A percentile compares a stretch with the other conserved stretches of the same genome.
These are phyloP conservation scores for Macrobrachium nipponense DNA, from an alignment of 1,140 invertebrate species.

Conservation along the genomic window DNA sequence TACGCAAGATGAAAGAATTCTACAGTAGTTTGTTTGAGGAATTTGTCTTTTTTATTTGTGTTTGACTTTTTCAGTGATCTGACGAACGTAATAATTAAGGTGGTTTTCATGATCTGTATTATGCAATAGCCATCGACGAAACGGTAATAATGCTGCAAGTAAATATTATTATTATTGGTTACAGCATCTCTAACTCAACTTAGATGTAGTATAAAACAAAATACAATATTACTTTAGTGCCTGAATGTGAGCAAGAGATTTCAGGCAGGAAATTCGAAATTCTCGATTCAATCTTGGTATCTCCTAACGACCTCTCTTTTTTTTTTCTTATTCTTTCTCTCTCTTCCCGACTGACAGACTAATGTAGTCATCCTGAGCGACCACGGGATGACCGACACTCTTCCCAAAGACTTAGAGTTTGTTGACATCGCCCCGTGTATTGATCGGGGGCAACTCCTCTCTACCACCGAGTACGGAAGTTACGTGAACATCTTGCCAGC, in stretches of 20 bases:
- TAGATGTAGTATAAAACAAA: too few species aligned
- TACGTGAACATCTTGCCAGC: constrained; percentile 6
- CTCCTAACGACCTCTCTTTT: too few species aligned
- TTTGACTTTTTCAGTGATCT: too few species aligned
- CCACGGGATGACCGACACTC: constrained; percentile 15
- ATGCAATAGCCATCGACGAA: too few species aligned
- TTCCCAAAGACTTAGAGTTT: not conserved
- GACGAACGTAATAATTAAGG: too few species aligned
- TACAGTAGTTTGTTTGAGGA: too few species aligned
- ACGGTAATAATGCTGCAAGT: too few species aligned
- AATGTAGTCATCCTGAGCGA: constrained; percentile 38
- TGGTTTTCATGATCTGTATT: too few species aligned
- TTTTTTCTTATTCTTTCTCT: not conserved
- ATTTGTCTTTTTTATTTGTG: too few species aligned
- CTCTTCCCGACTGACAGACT: not conserved
- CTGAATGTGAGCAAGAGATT: not conserved
- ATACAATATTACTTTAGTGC: not conserved
- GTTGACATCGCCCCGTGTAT: constrained; percentile 17
- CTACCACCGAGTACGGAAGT: not conserved
- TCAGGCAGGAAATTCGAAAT: not conserved
- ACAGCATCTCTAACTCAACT: too few species aligned
- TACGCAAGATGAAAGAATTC: too few species aligned
- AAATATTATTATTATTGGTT: too few species aligned
- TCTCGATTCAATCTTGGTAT: not conserved
- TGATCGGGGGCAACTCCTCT: not conserved